A percentile compares a stretch with the other conserved stretches of the same genome.
These are phyloP conservation scores for Drosophila suzukii DNA, from an alignment of 1,140 invertebrate species.

Conservation along the genomic window DNA sequence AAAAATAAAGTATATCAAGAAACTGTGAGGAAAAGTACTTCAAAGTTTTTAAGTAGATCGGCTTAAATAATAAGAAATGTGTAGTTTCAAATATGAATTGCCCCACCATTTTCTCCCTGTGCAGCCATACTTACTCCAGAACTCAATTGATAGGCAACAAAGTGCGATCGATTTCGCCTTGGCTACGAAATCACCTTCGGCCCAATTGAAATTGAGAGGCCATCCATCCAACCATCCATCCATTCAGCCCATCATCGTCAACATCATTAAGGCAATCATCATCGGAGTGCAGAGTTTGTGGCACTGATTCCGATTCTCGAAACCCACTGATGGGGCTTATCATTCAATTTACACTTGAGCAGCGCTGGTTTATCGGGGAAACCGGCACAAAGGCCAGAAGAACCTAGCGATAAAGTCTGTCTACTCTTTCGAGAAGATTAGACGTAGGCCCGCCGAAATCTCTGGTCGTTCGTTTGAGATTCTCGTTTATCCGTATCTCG, in stretches of 20 bases:
- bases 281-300: conserved; percentile 2
- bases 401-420: conserved; percentile 17
- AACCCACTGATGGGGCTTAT: conserved; percentile 19
- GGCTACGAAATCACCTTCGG: conserved; percentile 72
- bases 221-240: conserved; percentile 4
- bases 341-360: conserved; percentile 42
- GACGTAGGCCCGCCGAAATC: conserved; percentile 11
- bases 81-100: no score
- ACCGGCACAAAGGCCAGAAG: conserved; percentile 31
- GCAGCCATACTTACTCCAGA: conserved; percentile 56
- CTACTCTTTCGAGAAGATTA: conserved; percentile 4
- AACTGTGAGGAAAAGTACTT: neutral
- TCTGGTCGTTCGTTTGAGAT: neutral
- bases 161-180: conserved; percentile 61
- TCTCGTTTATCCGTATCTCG: conserved; percentile 19
- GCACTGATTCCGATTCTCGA: neutral
- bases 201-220: conserved; percentile 52
- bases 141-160: conserved; percentile 57
- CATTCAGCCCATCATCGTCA: conserved; percentile 9
- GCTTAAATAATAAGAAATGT: neutral
- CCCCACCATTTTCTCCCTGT: conserved; percentile 2
- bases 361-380: conserved; percentile 22
- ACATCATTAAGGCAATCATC: conserved; percentile 36
- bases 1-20: no score
- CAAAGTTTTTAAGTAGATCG: neutral